phyloP scores from a whole-genome alignment of 1,140 invertebrate genomes.

The Drosophila setifemur region DNA sequence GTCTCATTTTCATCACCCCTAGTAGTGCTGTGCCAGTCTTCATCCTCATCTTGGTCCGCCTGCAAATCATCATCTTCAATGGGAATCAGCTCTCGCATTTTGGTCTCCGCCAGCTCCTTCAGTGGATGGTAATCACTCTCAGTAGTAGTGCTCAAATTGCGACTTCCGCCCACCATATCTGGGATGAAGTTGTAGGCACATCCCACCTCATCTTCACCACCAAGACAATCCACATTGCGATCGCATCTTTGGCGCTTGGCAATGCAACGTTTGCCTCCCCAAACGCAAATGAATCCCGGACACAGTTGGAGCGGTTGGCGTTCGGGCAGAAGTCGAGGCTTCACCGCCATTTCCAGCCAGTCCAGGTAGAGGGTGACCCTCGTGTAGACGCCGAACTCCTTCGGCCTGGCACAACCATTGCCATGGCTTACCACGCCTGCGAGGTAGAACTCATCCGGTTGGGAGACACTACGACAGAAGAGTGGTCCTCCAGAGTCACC shows the following conservation, averaged over 20 bases:
- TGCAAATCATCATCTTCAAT: constrained; percentile 38
- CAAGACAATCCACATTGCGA: constrained; percentile 88
- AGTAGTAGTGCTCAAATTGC: constrained; percentile 45
- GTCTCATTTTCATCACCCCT: neutral
- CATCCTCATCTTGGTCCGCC: constrained; percentile 3
- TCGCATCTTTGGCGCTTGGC: constrained; percentile 86
- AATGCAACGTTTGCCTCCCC: constrained; percentile 87
- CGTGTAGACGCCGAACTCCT: constrained; percentile 92
- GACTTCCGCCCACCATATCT: constrained; percentile 56
- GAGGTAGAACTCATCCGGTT: constrained; percentile 87
- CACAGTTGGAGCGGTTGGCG: constrained; percentile 85
- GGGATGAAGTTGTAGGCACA: constrained; percentile 83
- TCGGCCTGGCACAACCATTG: constrained; percentile 89
- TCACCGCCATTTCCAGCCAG: constrained; percentile 86
- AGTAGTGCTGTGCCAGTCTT: neutral
- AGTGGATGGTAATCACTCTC: constrained; percentile 64
- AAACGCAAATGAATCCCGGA: constrained; percentile 87
- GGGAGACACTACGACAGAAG: constrained; percentile 87
- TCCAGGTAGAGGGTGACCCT: constrained; percentile 87
- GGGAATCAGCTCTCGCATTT: constrained; percentile 38
- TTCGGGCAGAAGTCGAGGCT: constrained; percentile 37
- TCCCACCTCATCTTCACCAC: constrained; percentile 89
- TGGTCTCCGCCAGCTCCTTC: neutral
- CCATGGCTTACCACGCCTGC: constrained; percentile 92
- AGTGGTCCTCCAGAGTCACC: constrained; percentile 91